phyloP scores from a whole-genome alignment of 2,888 invertebrate species.

The Agonopterix heracliana region DNA sequence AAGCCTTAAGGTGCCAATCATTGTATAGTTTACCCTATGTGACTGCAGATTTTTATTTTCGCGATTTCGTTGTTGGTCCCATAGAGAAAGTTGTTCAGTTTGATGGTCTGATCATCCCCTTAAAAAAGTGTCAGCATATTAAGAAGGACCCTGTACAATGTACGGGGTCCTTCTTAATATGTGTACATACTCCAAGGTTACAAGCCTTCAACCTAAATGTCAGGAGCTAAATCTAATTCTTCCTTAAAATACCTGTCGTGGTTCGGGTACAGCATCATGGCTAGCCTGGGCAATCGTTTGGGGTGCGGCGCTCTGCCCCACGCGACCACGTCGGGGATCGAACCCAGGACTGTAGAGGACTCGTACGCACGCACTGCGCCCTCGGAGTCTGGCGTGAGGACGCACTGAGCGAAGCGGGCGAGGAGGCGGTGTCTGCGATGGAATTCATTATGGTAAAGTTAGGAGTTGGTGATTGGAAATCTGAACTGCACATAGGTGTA shows the following conservation, averaged over 20 bases:
- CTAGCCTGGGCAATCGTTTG: constrained; percentile 36
- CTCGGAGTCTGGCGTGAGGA: constrained; percentile 27
- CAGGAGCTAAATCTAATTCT: constrained; percentile 25
- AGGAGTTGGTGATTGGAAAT: background rate
- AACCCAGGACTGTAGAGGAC: constrained; percentile 24
- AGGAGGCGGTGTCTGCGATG: constrained; percentile 48
- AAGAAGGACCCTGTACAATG: too few relatives aligned
- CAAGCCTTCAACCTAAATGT: background rate
- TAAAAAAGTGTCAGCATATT: too few relatives aligned
- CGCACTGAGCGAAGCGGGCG: constrained; percentile 45
- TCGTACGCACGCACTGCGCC: constrained; percentile 30
- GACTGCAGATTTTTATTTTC: too few relatives aligned
- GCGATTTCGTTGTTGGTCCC: too few relatives aligned
- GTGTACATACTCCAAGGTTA: too few relatives aligned
- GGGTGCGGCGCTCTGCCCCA: constrained; percentile 32
- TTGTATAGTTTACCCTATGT: too few relatives aligned
- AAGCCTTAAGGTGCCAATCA: too few relatives aligned
- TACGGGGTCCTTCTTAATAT: too few relatives aligned
- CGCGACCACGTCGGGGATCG: constrained; percentile 26
- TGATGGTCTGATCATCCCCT: too few relatives aligned
- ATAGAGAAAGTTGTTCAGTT: too few relatives aligned
- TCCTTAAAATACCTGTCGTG: constrained; percentile 35
- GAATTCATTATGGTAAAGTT: background rate
- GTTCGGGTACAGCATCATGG: constrained; percentile 35
- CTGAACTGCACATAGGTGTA: too few relatives aligned